Evolutionary conservation across 2,113 vertebrate genomes (phyloP).

Genomic region (Perognathus longimembris): DNA sequence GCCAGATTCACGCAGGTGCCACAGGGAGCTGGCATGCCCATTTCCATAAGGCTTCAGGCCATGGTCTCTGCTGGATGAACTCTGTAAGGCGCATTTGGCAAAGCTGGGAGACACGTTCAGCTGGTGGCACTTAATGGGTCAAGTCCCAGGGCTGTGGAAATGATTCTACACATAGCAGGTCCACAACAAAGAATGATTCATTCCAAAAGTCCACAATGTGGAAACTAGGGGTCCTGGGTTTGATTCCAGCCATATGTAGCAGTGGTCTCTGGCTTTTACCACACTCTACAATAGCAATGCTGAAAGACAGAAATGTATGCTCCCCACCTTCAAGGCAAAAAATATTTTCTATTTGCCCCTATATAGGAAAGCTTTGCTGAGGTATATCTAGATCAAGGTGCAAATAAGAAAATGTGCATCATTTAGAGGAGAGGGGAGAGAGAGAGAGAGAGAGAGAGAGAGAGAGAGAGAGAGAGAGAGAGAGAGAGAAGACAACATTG

Average conservation of each 20-base stretch:
- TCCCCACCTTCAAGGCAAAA: not conserved
- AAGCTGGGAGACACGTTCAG: not conserved
- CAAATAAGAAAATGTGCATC: not conserved
- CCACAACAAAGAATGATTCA: not conserved
- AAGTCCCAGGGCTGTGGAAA: too few species aligned
- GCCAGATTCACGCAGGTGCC: not conserved
- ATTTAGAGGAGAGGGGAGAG: not conserved
- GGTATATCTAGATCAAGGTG: not conserved
- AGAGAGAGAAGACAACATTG: not conserved
- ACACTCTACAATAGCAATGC: fast-evolving
- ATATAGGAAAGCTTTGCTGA: not conserved
- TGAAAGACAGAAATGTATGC: not conserved
- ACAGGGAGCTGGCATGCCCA: not conserved
- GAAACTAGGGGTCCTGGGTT: not conserved
- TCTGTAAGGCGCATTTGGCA: not conserved
- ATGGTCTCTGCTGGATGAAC: too few species aligned
- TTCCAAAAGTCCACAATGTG: fast-evolving
- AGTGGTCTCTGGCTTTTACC: not conserved
- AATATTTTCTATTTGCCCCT: not conserved
- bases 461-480: too few species aligned
- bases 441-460: too few species aligned
- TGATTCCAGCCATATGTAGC: fast-evolving
- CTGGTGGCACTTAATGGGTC: too few species aligned
- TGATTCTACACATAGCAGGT: not conserved
- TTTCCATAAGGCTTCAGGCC: not conserved